Conservation (phyloP, 1,140 invertebrate genomes). For the Plutomurus gul region DNA sequence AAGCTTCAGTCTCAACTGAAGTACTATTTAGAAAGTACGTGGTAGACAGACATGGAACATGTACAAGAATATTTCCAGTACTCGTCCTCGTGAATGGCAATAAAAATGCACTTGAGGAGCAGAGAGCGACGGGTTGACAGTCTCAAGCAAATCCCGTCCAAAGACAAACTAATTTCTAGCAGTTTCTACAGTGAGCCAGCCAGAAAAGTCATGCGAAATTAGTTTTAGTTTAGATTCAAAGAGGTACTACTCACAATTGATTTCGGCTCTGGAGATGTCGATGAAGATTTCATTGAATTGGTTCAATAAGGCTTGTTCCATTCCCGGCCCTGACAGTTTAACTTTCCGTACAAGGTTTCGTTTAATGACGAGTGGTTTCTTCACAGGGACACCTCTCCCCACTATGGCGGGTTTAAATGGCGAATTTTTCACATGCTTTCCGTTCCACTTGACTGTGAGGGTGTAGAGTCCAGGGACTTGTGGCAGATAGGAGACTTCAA, state of each 20-base stretch:
- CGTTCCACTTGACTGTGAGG: conserved; percentile 29
- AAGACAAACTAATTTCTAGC: too few relatives aligned
- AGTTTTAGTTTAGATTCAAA: neutral
- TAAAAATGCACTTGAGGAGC: too few relatives aligned
- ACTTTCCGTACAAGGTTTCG: conserved; percentile 38
- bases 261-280: conserved; percentile 40
- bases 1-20: too few relatives aligned
- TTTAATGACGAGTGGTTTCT: conserved; percentile 34
- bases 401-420: conserved; percentile 24
- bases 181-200: too few relatives aligned
- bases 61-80: too few relatives aligned
- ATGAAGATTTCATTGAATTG: conserved; percentile 35
- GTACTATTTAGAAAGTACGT: too few relatives aligned
- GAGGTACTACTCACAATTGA: conserved; percentile 33
- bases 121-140: too few relatives aligned
- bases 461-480: conserved; percentile 37
- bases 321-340: conserved; percentile 31
- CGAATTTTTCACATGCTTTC: conserved; percentile 23
- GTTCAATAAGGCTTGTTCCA: conserved; percentile 26
- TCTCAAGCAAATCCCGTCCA: too few relatives aligned
- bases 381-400: conserved; percentile 30
- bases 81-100: too few relatives aligned
- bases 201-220: neutral
- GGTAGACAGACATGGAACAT: too few relatives aligned
- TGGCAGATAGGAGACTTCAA: conserved; percentile 24